These are phyloP conservation scores for Hyaena hyaena DNA, from an alignment of 2,113 vertebrate genomes.

Conservation along the genomic window DNA sequence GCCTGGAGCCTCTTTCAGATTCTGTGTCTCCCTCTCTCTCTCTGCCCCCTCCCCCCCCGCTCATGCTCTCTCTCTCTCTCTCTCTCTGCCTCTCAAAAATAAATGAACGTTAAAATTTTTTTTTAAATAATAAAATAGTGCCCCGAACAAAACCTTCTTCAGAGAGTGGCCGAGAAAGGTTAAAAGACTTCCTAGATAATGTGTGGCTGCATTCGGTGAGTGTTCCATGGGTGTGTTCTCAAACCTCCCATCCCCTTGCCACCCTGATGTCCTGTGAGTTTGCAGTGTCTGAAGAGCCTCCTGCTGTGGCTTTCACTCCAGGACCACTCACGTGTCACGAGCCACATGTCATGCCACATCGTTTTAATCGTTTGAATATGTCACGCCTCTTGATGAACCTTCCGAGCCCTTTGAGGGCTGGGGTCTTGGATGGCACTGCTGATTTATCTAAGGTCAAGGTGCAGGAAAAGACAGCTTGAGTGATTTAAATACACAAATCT, in stretches of 20 bases:
- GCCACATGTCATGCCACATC: not conserved
- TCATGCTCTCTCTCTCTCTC: too few species aligned
- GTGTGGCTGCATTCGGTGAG: accelerated
- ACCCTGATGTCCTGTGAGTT: not conserved
- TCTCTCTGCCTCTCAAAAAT: too few species aligned
- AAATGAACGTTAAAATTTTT: too few species aligned
- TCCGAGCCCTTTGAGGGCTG: not conserved
- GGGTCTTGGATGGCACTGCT: not conserved
- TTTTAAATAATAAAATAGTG: not conserved
- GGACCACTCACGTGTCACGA: not conserved
- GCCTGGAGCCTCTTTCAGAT: too few species aligned
- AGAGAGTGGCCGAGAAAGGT: not conserved
- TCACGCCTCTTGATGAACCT: not conserved
- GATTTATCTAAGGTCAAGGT: constrained; percentile 42
- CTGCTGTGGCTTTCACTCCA: not conserved
- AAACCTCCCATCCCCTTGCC: not conserved
- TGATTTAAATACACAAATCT: constrained; percentile 24
- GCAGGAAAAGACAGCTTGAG: not conserved
- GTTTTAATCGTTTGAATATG: not conserved
- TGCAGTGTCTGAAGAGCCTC: not conserved
- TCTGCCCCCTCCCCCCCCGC: too few species aligned
- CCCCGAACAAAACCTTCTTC: not conserved
- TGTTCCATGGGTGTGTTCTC: not conserved
- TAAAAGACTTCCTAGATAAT: not conserved
- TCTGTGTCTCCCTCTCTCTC: too few species aligned